phyloP scores from a whole-genome alignment of 2,888 invertebrate species.

The Tridacna gigas region DNA sequence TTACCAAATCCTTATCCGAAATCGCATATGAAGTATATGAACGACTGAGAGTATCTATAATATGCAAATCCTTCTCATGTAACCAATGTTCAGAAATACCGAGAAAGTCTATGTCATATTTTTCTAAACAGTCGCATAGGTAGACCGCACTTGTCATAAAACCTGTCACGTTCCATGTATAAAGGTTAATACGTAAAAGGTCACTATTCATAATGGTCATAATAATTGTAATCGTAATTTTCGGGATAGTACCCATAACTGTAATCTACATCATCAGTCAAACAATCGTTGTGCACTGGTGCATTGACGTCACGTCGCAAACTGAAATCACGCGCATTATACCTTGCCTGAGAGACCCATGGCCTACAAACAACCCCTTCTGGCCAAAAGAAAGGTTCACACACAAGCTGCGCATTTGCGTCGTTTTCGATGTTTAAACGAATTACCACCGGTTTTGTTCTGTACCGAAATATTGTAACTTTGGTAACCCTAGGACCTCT shows the following conservation, averaged over 20 bases:
- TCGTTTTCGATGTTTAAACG: neutral
- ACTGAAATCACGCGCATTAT: neutral
- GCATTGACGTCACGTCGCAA: neutral
- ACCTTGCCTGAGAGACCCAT: neutral
- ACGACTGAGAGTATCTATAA: neutral
- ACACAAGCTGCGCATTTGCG: neutral
- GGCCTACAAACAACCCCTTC: neutral
- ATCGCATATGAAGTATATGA: neutral
- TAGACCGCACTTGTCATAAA: neutral
- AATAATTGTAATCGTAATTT: neutral
- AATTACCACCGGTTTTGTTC: neutral
- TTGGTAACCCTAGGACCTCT: neutral
- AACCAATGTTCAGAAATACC: constrained; percentile 4
- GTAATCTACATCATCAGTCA: no score
- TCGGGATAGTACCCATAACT: no score
- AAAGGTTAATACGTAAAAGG: neutral
- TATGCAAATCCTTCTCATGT: neutral
- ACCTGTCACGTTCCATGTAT: constrained; percentile 7
- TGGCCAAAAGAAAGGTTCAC: neutral
- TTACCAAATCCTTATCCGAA: neutral
- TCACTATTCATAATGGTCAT: neutral
- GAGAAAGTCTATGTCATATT: constrained; percentile 1
- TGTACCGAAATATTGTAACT: neutral
- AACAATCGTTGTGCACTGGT: neutral
- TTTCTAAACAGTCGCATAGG: neutral